Evolutionary conservation across 2,888 invertebrate species (phyloP), one percentile per base, ranked within the genome.

Genomic region (Aleiodes alternator): DNA sequence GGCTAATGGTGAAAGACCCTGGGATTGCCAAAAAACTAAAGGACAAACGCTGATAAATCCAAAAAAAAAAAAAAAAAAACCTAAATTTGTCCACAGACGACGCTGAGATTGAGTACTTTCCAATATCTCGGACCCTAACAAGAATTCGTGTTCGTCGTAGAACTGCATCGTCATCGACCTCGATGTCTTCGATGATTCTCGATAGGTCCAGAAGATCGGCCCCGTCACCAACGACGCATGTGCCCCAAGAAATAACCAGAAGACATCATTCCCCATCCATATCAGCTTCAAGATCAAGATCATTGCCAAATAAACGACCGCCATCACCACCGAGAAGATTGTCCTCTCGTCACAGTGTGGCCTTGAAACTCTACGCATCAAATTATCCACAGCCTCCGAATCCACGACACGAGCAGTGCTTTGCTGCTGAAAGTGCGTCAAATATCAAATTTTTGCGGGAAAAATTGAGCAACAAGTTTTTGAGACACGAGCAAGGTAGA

Each of bases 91-190:
- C 91, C 93, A 90, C 94, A 95, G 95, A 95, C 91, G 93, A 94
- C 87, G 91, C 94, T 85, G 93, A 94, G 91, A 93, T 95, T 88
- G 95, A 96, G 91, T 96, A 95, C 90, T 94, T 95, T 90, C 95
- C 95, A 86, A 94, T 95, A 85, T 94, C 95, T 80, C 93, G 95
- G 68, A 95, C 95, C 81, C 90, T 95, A 86, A 96, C 95, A 83
- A 94, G 95, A 91, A 95, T 96, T 87, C 92, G 94, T 88, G 93
- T 95, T 69, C 94, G 94, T 88, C 94, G 94, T 90, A 93, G 91
- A 93, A 80, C 83, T 31, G 92, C 92, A 53, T 89, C 86, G 73
- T 90, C 91, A 31, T 71, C 81, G 51, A 82, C 82, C 8, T 78
- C 84, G 59, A 83, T 89, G 53, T 87, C 89, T 64, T 89, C 90